phyloP scores from a whole-genome alignment of 2,797 vertebrate genomes.

The Nannoperca obscura region DNA sequence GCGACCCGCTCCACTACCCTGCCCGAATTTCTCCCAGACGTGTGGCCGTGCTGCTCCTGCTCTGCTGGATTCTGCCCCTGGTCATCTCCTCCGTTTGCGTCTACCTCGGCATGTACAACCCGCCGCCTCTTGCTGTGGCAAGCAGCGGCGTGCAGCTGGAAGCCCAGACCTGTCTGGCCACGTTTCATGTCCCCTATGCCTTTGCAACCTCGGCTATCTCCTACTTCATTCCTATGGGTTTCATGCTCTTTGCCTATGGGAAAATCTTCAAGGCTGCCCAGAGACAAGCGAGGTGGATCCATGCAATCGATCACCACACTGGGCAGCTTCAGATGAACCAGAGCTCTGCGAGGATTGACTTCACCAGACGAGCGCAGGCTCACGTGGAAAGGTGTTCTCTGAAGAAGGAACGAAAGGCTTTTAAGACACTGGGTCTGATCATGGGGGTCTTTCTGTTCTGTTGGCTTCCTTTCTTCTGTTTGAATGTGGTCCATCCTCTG shows the following conservation, averaged over 20 bases:
- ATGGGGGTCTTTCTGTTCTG: slow-evolving; percentile 50
- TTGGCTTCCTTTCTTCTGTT: slow-evolving; percentile 49
- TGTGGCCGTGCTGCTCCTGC: slow-evolving; percentile 32
- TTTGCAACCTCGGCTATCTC: slow-evolving; percentile 30
- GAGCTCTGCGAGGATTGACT: not conserved
- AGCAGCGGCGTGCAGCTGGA: not conserved
- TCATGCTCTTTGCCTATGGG: slow-evolving; percentile 53
- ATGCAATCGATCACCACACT: slow-evolving; percentile 41
- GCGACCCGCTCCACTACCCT: slow-evolving; percentile 29
- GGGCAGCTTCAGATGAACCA: slow-evolving; percentile 32
- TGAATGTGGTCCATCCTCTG: slow-evolving; percentile 32
- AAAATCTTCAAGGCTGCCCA: slow-evolving; percentile 56
- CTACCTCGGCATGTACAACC: slow-evolving; percentile 13
- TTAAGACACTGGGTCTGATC: slow-evolving; percentile 51
- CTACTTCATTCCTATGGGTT: slow-evolving; percentile 45
- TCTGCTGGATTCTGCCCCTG: slow-evolving; percentile 56
- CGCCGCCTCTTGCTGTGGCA: not conserved
- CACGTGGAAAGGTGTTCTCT: slow-evolving; percentile 18
- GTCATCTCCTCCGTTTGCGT: slow-evolving; percentile 40
- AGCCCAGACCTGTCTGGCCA: slow-evolving; percentile 28
- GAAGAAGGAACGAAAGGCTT: slow-evolving; percentile 55
- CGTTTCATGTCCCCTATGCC: slow-evolving; percentile 16
- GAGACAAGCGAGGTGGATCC: slow-evolving; percentile 53
- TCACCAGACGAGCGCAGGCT: slow-evolving; percentile 12
- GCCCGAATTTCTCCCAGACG: slow-evolving; percentile 39